A percentile compares a stretch with the other conserved stretches of the same genome.
Evolutionary conservation across 64 coral and sea anemone species (phyloP).

Genomic region (Montipora foliosa): DNA sequence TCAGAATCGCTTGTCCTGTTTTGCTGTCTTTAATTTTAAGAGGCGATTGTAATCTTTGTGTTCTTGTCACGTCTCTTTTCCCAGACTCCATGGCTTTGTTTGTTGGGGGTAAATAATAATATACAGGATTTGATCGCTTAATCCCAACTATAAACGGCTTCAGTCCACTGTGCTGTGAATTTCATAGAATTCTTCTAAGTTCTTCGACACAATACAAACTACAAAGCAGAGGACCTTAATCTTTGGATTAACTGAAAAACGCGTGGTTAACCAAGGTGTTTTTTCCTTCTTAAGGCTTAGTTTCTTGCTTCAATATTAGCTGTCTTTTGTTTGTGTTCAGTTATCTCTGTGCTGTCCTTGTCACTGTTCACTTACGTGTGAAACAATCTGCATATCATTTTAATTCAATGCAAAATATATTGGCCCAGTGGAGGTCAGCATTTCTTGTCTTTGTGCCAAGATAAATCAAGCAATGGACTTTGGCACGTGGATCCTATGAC

Average conservation of each 20-base stretch:
- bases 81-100: neutral
- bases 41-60: neutral
- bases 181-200: no score
- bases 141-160: neutral
- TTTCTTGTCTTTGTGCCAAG: no score
- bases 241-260: no score
- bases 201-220: no score
- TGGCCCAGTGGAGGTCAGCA: no score
- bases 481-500: no score
- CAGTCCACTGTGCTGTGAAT: no score
- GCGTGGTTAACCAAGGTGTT: neutral
- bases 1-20: constrained; percentile 19
- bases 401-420: no score
- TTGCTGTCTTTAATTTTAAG: constrained; percentile 31
- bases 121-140: neutral
- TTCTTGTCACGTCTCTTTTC: neutral
- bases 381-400: constrained; percentile 5
- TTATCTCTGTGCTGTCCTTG: neutral
- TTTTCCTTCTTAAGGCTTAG: neutral
- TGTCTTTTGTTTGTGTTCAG: neutral
- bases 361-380: neutral
- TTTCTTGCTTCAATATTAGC: neutral
- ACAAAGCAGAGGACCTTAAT: no score
- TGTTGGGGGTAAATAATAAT: neutral
- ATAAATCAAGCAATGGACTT: no score